Evolutionary conservation across 1,140 invertebrate genomes (phyloP).

Genomic region (Brachionus asplanchnoidis): DNA sequence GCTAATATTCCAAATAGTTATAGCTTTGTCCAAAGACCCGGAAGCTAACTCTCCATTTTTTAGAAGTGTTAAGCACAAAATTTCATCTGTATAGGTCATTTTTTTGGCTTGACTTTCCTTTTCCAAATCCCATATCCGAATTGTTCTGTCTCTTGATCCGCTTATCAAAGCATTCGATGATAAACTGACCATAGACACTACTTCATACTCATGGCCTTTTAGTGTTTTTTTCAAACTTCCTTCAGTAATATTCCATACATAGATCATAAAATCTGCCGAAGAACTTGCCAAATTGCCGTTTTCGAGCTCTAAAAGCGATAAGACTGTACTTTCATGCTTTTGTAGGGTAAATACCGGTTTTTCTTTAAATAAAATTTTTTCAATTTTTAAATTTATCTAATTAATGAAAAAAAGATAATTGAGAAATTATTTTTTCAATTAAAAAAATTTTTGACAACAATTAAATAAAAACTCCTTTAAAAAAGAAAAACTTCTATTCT

Average conservation of each 20-base stretch:
- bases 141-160: slow-evolving; percentile 48
- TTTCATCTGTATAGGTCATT: slow-evolving; percentile 43
- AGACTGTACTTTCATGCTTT: not conserved
- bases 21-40: not conserved
- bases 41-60: not conserved
- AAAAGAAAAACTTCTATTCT: too few relatives aligned
- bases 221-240: not conserved
- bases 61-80: not conserved
- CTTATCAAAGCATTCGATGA: slow-evolving; percentile 45
- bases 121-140: slow-evolving; percentile 48
- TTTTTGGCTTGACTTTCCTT: slow-evolving; percentile 44
- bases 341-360: not conserved
- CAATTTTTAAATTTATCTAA: not conserved
- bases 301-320: not conserved
- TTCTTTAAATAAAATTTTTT: not conserved
- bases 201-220: slow-evolving; percentile 21
- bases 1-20: slow-evolving; percentile 5
- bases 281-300: not conserved
- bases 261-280: slow-evolving; percentile 24
- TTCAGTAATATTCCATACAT: not conserved
- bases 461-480: too few relatives aligned
- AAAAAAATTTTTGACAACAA: too few relatives aligned
- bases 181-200: not conserved
- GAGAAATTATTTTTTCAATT: too few relatives aligned
- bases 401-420: not conserved